These are phyloP conservation scores for Colaptes auratus DNA, from an alignment of 2,113 vertebrate genomes.

Conservation along the genomic window DNA sequence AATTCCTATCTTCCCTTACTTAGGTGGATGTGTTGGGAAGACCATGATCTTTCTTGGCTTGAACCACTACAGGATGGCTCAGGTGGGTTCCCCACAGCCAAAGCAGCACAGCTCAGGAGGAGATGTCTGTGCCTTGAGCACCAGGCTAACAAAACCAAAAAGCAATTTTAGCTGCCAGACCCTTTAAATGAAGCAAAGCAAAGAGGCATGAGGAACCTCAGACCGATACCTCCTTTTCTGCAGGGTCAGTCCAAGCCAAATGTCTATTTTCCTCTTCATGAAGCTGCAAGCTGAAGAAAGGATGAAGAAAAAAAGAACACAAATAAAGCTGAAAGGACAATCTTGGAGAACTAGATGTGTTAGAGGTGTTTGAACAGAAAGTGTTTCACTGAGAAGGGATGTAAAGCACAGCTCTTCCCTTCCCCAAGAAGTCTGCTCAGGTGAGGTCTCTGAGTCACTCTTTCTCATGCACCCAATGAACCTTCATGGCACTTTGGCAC, in stretches of 20 bases:
- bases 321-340: not conserved
- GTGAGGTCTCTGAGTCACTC: not conserved
- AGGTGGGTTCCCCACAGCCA: too few relatives aligned
- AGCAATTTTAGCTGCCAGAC: too few relatives aligned
- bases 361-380: not conserved
- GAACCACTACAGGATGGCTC: too few relatives aligned
- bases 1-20: not conserved
- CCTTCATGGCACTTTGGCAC: not conserved
- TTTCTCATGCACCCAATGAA: not conserved
- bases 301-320: not conserved
- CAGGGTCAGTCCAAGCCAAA: not conserved
- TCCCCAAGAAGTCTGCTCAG: not conserved
- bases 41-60: not conserved
- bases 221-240: not conserved
- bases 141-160: too few relatives aligned
- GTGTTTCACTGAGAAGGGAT: not conserved
- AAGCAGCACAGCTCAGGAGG: too few relatives aligned
- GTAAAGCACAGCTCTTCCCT: not conserved
- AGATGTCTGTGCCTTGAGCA: too few relatives aligned
- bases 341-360: not conserved
- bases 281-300: not conserved
- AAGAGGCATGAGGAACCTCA: not conserved
- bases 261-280: not conserved
- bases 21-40: rapidly evolving
- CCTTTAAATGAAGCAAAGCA: not conserved